Percentiles rank a stretch among this genome's conserved stretches.
Evolutionary conservation across 2,113 vertebrate genomes (phyloP).

Genomic region (Seriola rivoliana): DNA sequence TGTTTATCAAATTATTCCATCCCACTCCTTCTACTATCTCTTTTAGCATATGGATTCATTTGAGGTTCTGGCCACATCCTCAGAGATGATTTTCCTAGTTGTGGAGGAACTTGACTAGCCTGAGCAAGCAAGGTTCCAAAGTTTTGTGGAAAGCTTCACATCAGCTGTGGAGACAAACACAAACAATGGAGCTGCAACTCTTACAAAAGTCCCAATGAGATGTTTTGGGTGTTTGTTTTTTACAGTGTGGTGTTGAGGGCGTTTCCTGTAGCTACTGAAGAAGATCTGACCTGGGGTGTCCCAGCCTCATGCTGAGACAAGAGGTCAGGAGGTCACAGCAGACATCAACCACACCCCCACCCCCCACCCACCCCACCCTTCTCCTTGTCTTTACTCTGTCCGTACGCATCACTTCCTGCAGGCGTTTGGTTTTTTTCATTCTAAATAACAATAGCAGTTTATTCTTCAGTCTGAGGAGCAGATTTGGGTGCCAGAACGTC

Average conservation of each 20-base stretch:
- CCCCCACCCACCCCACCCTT: slow-evolving; percentile 11
- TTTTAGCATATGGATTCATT: background rate
- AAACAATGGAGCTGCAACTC: background rate
- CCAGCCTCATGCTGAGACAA: slow-evolving; percentile 2
- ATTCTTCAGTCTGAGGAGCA: slow-evolving; percentile 56
- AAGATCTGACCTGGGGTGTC: slow-evolving; percentile 36
- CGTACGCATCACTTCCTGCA: slow-evolving; percentile 48
- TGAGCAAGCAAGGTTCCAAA: background rate
- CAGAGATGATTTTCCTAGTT: background rate
- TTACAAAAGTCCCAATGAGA: background rate
- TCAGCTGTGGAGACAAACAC: background rate
- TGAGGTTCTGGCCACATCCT: background rate
- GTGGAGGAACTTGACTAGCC: background rate
- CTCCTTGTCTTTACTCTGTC: slow-evolving; percentile 12
- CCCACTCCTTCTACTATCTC: too few relatives aligned
- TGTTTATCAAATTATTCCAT: background rate
- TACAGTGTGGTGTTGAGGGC: background rate
- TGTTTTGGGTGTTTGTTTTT: background rate
- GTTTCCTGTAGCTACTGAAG: slow-evolving; percentile 12
- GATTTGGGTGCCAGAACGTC: slow-evolving; percentile 55
- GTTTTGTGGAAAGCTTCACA: background rate
- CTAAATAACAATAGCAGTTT: slow-evolving; percentile 54
- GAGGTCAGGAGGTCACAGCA: slow-evolving; percentile 33
- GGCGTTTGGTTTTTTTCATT: slow-evolving; percentile 36
- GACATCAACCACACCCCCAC: slow-evolving; percentile 11